A percentile compares a stretch with the other conserved stretches of the same genome.
Conservation (phyloP, 1,140 invertebrate species). For the Drosophila pruinosa region DNA sequence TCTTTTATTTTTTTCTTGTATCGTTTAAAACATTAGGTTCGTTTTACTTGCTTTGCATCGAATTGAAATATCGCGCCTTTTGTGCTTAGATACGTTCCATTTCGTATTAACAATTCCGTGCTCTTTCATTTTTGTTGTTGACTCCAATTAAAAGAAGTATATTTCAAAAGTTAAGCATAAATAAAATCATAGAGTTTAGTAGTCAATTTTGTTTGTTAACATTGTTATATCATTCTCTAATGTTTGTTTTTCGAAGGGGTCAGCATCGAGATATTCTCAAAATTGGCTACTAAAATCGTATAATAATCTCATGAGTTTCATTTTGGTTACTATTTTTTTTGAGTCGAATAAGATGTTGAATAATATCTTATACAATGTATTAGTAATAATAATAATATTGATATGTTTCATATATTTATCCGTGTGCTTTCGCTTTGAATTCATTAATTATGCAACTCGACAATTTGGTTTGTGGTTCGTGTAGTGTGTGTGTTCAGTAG, state of each 20-base stretch:
- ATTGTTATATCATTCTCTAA: slow-evolving; percentile 15
- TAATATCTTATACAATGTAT: slow-evolving; percentile 3
- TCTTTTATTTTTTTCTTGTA: slow-evolving; percentile 25
- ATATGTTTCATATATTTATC: slow-evolving; percentile 14
- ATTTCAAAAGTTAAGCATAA: slow-evolving; percentile 16
- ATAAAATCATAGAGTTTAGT: slow-evolving; percentile 15
- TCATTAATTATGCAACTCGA: slow-evolving; percentile 71
- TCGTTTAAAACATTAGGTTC: slow-evolving; percentile 59
- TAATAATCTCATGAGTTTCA: slow-evolving; percentile 36
- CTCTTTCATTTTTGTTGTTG: slow-evolving; percentile 55
- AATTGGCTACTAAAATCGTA: slow-evolving; percentile 47
- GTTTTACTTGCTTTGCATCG: slow-evolving; percentile 31
- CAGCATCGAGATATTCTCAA: slow-evolving; percentile 41
- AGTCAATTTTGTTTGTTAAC: slow-evolving; percentile 41
- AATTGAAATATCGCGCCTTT: slow-evolving; percentile 10
- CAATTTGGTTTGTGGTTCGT: slow-evolving; percentile 19
- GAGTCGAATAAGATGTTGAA: slow-evolving; percentile 43
- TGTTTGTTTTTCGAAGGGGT: slow-evolving; percentile 27
- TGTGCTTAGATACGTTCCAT: slow-evolving; percentile 34
- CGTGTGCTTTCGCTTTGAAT: slow-evolving; percentile 10
- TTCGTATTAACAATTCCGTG: slow-evolving; percentile 64
- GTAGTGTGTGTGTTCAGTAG: slow-evolving; percentile 49
- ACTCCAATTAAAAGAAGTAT: background rate
- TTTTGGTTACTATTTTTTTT: slow-evolving; percentile 65
- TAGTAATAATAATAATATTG: slow-evolving; percentile 11